These are phyloP conservation scores for Drusus annulatus DNA, from an alignment of 1,140 invertebrate species.

Conservation along the genomic window DNA sequence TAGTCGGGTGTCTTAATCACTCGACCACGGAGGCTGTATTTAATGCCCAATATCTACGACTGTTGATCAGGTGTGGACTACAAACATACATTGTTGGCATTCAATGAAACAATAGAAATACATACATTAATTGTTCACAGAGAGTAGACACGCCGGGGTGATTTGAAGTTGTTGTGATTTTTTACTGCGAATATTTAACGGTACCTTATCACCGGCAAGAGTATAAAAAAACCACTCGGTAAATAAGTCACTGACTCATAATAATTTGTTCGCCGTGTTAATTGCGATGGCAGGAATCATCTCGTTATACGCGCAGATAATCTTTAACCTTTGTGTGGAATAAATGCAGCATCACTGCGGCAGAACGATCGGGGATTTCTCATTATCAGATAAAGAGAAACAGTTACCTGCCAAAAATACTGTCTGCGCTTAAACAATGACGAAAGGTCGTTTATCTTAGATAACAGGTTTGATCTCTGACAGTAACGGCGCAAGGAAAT, in stretches of 20 bases:
- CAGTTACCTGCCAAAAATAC: constrained; percentile 19
- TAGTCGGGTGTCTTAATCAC: no score
- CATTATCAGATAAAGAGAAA: constrained; percentile 33
- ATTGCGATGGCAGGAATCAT: constrained; percentile 16
- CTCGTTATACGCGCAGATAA: constrained; percentile 26
- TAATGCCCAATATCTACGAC: no score
- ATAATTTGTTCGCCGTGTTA: neutral
- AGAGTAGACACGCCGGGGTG: no score
- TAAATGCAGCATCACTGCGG: constrained; percentile 17
- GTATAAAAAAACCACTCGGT: no score
- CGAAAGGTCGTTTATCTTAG: constrained; percentile 38
- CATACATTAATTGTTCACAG: no score
- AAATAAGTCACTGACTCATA: neutral
- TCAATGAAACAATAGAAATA: no score
- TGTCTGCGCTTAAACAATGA: constrained; percentile 35
- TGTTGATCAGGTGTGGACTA: no score
- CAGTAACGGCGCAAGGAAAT: constrained; percentile 12
- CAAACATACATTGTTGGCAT: no score
- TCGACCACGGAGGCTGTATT: no score
- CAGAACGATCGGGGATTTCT: constrained; percentile 9
- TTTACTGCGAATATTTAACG: no score
- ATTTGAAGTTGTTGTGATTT: no score
- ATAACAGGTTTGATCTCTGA: constrained; percentile 9
- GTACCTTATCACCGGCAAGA: no score
- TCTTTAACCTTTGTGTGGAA: constrained; percentile 20